Percentiles rank a stretch among this genome's conserved stretches.
phyloP scores from a whole-genome alignment of 2,113 vertebrate species.

The Xiphorhynchus elegans region DNA sequence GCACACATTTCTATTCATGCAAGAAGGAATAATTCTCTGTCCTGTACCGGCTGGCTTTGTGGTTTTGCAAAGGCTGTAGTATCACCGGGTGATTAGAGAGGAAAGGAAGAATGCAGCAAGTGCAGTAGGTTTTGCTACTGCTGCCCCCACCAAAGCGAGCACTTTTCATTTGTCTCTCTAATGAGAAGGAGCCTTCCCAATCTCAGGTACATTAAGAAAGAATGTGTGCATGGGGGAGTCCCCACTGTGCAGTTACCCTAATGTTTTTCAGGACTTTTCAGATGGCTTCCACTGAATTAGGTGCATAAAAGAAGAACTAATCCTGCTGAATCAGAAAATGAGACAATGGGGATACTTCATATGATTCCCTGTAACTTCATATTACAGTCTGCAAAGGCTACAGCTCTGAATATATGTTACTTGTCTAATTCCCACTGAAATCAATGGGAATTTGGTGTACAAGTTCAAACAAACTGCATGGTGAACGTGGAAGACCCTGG shows the following conservation, averaged over 20 bases:
- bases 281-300: not conserved
- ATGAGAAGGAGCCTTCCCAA: not conserved
- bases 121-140: not conserved
- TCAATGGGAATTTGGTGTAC: not conserved
- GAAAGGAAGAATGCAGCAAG: not conserved
- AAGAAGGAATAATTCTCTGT: not conserved
- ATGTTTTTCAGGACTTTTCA: constrained; percentile 15
- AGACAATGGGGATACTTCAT: not conserved
- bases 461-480: not conserved
- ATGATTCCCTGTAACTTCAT: not conserved
- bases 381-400: not conserved
- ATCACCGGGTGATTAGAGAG: not conserved
- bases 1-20: not conserved
- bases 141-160: not conserved
- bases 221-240: not conserved
- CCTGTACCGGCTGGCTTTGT: not conserved
- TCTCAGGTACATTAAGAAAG: not conserved
- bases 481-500: not conserved
- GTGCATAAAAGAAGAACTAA: not conserved
- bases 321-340: constrained; percentile 49
- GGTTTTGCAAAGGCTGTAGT: not conserved
- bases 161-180: not conserved
- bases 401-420: not conserved
- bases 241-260: not conserved
- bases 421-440: not conserved